Conservation (phyloP, 2,797 vertebrate species). For the Acomys russatus region DNA sequence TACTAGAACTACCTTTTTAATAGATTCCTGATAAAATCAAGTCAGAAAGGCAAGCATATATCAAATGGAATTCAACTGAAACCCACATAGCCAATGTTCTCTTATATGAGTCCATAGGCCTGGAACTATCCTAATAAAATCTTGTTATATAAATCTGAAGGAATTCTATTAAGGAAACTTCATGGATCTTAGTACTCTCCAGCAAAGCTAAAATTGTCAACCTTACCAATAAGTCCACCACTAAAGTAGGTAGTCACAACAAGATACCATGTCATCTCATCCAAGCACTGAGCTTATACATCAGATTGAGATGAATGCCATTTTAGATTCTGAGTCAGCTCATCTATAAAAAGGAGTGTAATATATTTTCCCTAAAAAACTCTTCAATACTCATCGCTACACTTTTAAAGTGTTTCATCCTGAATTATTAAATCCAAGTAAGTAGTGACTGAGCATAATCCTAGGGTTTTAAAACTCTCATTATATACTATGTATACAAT, state of each 20-base stretch:
- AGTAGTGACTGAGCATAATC: neutral
- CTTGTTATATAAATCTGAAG: conserved; percentile 12
- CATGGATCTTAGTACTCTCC: neutral
- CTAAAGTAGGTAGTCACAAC: neutral
- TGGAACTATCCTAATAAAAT: conserved; percentile 13
- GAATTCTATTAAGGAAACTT: conserved; percentile 13
- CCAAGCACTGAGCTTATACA: neutral
- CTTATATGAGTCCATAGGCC: neutral
- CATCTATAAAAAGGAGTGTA: neutral
- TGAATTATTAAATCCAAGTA: conserved; percentile 5
- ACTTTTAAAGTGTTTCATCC: neutral
- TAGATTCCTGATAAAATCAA: conserved; percentile 53
- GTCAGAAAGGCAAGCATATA: conserved; percentile 17
- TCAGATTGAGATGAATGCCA: neutral
- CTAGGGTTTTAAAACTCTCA: neutral
- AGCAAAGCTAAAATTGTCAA: neutral
- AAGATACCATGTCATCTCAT: neutral
- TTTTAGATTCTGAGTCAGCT: neutral
- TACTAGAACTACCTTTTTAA: neutral
- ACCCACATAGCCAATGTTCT: neutral
- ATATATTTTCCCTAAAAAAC: neutral
- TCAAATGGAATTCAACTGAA: conserved; percentile 1
- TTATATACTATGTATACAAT: neutral
- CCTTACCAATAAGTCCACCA: neutral
- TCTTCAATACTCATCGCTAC: neutral